These are phyloP conservation scores for Rhinophrynus dorsalis DNA, from an alignment of 2,797 vertebrate genomes.

Conservation along the genomic window DNA sequence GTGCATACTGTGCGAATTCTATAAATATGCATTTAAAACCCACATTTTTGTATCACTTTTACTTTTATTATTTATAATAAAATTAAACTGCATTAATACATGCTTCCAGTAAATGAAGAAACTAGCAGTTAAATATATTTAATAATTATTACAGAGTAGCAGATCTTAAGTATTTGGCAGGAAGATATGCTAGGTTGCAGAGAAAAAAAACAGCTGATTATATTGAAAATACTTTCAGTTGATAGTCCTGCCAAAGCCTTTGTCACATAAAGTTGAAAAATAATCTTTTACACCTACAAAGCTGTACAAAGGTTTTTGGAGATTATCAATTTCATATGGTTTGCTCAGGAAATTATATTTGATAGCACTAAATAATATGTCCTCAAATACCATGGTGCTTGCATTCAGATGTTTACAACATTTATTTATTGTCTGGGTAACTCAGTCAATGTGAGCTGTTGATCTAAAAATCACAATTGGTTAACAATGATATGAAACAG, in stretches of 20 bases:
- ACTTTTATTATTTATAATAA: no score
- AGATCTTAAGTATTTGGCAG: no score
- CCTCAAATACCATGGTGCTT: slow-evolving; percentile 19
- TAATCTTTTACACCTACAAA: slow-evolving; percentile 56
- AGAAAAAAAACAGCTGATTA: slow-evolving; percentile 5
- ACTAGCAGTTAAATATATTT: no score
- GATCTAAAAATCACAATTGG: no score
- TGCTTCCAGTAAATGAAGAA: no score
- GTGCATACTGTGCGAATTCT: no score
- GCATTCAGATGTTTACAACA: slow-evolving; percentile 2
- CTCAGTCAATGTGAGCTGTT: background rate
- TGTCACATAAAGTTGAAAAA: slow-evolving; percentile 50
- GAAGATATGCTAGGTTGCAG: no score
- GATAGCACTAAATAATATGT: slow-evolving; percentile 57
- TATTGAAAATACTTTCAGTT: slow-evolving; percentile 25
- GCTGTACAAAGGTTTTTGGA: slow-evolving; percentile 55
- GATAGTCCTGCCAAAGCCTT: slow-evolving; percentile 8
- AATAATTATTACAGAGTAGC: no score
- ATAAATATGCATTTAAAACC: no score
- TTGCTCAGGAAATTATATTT: slow-evolving; percentile 61
- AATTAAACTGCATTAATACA: no score
- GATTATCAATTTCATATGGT: slow-evolving; percentile 59
- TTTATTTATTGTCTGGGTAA: slow-evolving; percentile 9
- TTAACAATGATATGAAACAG: no score
- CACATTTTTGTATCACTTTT: no score